Evolutionary conservation across 2,113 vertebrate species (phyloP), one percentile per base, ranked within the genome.

Genomic region (Aldabrachelys gigantea): DNA sequence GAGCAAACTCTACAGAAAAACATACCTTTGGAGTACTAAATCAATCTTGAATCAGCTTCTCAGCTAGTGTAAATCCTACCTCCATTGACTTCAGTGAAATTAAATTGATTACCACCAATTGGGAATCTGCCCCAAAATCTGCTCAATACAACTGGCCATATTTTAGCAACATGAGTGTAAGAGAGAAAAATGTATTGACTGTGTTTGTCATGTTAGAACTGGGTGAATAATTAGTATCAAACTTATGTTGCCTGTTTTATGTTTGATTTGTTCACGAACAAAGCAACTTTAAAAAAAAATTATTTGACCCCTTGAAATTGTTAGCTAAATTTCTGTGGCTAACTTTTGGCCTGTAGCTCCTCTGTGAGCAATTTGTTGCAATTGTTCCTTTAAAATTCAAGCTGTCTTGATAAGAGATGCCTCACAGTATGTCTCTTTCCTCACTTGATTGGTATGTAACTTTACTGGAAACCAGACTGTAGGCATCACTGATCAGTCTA

Each of bases 351-450:
- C 1, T 14, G 4, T n/a, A 85, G 38, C 41, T 95, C 44, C 12
- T 3, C 56, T 62, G 12, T 53, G 35, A 93, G 44, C 53, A 25
- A 44, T 85, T 6, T 2, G 1, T 59, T 85, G 35, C 29, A 50
- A 2, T 47, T 72, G 2, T 85, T 96, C 25, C 27, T 90, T 85
- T 25, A 25, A 13, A 62, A 29, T 2, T 79, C 1, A 4, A 8
- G 38, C 50, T 87, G 57, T 59, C 56, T 62, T 85, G 69, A 53
- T 87, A 81, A 49, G 54, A 82, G 59, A 52, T 81, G 21, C 91
- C 24, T 1, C 1, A 19, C 65, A 69, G 31, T 44, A 44, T 0
- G 1, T n/a, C 76, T 56, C 3, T 72, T 35, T 69, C 29, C 14
- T 59, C 56, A 25, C 25, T 57, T 24, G 56, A 57, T 89, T 52